Evolutionary conservation across 2,888 invertebrate species (phyloP).

Genomic region (Drosophila neonasuta): DNA sequence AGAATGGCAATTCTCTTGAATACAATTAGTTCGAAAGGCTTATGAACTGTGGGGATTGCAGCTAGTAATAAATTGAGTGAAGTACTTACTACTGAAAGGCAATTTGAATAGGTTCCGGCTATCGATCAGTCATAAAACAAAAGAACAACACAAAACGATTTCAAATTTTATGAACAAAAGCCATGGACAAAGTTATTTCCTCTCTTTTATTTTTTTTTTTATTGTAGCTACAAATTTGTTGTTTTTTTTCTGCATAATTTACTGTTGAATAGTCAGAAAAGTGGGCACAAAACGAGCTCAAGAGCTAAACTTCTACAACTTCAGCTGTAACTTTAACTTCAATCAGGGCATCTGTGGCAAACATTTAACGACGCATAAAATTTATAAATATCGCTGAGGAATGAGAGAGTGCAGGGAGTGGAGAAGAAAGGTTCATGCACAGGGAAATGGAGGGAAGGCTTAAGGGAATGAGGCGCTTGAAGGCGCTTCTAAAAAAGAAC

Average conservation of each 20-base stretch:
- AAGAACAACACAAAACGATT: constrained; percentile 21
- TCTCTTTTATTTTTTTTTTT: background rate
- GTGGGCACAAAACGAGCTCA: constrained; percentile 32
- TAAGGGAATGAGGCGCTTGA: constrained; percentile 2
- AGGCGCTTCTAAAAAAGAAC: constrained; percentile 23
- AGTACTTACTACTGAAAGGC: constrained; percentile 14
- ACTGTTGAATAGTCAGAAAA: constrained; percentile 53
- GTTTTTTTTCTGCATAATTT: constrained; percentile 54
- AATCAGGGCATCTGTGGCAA: constrained; percentile 28
- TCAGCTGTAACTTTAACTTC: constrained; percentile 11
- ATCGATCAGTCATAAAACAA: constrained; percentile 28
- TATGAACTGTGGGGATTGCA: constrained; percentile 8
- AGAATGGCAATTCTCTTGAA: constrained; percentile 4
- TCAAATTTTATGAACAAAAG: constrained; percentile 23
- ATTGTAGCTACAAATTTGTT: constrained; percentile 8
- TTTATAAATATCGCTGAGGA: constrained; percentile 48
- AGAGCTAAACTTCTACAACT: constrained; percentile 20
- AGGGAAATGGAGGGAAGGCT: background rate
- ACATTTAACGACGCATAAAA: constrained; percentile 68
- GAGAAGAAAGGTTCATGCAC: background rate
- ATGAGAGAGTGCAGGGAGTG: background rate
- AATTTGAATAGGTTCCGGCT: constrained; percentile 16
- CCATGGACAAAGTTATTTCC: constrained; percentile 18
- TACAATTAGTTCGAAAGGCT: constrained; percentile 14
- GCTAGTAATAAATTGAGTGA: constrained; percentile 14